Evolutionary conservation across 2,113 vertebrate genomes (phyloP), one percentile per base, ranked within the genome.

Genomic region (Craseonycteris thonglongyai): DNA sequence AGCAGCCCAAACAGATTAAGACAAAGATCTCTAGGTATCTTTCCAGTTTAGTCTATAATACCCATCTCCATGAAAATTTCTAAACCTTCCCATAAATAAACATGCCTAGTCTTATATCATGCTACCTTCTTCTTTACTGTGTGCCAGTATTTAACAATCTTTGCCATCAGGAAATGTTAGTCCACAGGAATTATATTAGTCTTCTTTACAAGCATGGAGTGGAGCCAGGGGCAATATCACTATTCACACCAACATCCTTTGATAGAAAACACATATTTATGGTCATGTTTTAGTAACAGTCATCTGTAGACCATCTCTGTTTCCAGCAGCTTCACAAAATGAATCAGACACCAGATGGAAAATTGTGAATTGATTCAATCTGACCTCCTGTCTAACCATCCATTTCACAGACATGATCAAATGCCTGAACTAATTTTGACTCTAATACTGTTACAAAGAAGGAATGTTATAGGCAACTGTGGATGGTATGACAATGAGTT

Each of bases 341-440:
- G 71, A 95, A 89, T 93, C 90, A 97, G 80, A 81, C 40, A 66
- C 56, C 94, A 95, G 88, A 96, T 94, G 85, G 84, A 56, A 95
- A 76, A 91, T 47, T 51, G 40, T 15, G 42, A 92, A 89, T 56
- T 88, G 74, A 84, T 83, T 85, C 78, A 40, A 38, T 74, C 81
- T 86, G 93, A 96, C 88, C 88, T 90, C 80, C 88, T 88, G 81
- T 63, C 68, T 90, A 59, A 71, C 75, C 88, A 92, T 38, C 49
- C 65, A 78, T 82, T 83, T 81, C 94, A 78, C 92, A 95, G 88
- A 74, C 78, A 47, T 0, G 5, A 80, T 49, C 76, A 59, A 59
- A 56, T 79, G 63, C 69, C 84, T 96, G 38, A 66, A 66, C 85
- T 51, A 24, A 42, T 92, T 96, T 51, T 72, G 59, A 33, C 71